These are phyloP conservation scores for Odontamblyopus rebecca DNA, from an alignment of 2,797 vertebrate genomes.

Conservation along the genomic window DNA sequence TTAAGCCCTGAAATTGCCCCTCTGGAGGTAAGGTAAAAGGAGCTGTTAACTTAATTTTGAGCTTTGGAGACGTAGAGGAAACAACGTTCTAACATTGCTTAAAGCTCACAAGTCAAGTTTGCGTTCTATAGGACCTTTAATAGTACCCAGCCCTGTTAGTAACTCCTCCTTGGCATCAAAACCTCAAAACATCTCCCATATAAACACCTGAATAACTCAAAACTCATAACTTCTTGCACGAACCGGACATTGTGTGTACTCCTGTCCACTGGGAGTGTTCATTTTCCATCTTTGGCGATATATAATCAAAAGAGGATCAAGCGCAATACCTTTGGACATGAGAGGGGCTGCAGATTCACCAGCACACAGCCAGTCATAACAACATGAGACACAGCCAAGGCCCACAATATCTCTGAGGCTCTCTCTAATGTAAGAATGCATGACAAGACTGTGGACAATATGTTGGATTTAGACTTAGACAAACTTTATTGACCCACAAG, in stretches of 20 bases:
- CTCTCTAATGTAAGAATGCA: slow-evolving; percentile 64
- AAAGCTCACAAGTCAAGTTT: too few species aligned
- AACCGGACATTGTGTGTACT: slow-evolving; percentile 49
- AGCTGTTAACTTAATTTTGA: too few species aligned
- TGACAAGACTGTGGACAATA: slow-evolving; percentile 55
- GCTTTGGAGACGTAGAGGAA: too few species aligned
- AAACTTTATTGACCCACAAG: too few species aligned
- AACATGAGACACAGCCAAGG: slow-evolving; percentile 63
- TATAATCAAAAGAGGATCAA: slow-evolving; percentile 61
- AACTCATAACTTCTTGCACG: slow-evolving; percentile 38
- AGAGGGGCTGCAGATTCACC: slow-evolving; percentile 51
- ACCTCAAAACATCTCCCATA: background rate
- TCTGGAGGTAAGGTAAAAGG: too few species aligned
- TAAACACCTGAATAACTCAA: slow-evolving; percentile 52
- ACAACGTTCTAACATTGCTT: too few species aligned
- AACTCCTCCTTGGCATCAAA: background rate
- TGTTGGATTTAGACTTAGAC: background rate
- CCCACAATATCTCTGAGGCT: slow-evolving; percentile 53
- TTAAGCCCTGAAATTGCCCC: too few species aligned
- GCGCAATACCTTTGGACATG: slow-evolving; percentile 62
- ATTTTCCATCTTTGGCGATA: slow-evolving; percentile 60
- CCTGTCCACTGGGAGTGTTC: slow-evolving; percentile 53
- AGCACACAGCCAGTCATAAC: slow-evolving; percentile 68
- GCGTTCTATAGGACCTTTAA: too few species aligned
- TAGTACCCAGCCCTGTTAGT: too few species aligned